These are phyloP conservation scores for Elephantulus edwardii DNA, from an alignment of 2,113 vertebrate genomes.

Conservation along the genomic window DNA sequence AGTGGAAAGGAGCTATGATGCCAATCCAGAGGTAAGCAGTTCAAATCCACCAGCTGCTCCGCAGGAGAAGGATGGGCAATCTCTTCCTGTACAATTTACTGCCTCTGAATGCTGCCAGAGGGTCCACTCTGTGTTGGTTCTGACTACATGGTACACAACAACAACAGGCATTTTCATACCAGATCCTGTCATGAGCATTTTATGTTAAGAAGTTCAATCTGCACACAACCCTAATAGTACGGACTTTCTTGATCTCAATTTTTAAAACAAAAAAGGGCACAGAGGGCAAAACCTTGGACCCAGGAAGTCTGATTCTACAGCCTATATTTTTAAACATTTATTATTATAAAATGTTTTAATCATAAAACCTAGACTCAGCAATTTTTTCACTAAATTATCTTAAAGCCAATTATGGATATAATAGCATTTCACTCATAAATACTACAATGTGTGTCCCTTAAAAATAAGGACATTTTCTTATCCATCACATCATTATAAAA, in stretches of 20 bases:
- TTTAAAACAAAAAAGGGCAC: conserved; percentile 16
- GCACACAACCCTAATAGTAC: background rate
- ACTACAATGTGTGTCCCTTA: background rate
- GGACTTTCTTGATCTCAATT: background rate
- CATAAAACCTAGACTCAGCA: conserved; percentile 31
- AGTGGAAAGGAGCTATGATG: too few species aligned
- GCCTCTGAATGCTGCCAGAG: too few species aligned
- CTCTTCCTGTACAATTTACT: too few species aligned
- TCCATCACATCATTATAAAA: background rate
- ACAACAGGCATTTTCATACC: background rate
- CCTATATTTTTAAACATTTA: background rate
- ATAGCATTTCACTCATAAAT: conserved; percentile 17
- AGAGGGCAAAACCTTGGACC: background rate
- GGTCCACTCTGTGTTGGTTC: too few species aligned
- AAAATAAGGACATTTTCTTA: background rate
- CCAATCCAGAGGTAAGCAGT: too few species aligned
- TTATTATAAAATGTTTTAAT: conserved; percentile 42
- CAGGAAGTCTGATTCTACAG: background rate
- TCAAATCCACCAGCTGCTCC: too few species aligned
- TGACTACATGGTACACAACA: too few species aligned
- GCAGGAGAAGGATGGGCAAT: too few species aligned
- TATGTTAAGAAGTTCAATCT: background rate
- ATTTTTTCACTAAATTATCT: conserved; percentile 33
- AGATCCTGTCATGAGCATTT: background rate
- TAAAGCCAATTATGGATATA: background rate